Conservation (phyloP, 1,140 invertebrate species). For the Manduca sexta region DNA sequence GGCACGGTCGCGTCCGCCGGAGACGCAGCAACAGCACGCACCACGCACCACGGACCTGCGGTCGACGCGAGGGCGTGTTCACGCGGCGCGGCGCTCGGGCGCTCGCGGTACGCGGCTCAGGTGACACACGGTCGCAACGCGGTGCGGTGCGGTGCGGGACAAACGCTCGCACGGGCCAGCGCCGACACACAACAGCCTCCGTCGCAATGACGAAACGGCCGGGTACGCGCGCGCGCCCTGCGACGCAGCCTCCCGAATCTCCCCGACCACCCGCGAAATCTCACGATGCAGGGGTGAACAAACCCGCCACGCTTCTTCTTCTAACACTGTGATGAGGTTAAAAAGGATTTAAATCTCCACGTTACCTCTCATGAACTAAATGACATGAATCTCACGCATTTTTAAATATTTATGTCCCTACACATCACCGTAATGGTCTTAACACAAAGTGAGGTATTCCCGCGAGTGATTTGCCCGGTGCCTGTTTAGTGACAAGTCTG, state of each 20-base stretch:
- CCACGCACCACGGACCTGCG: conserved; percentile 3
- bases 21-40: conserved; percentile 4
- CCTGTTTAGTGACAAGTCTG: not conserved
- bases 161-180: conserved; percentile 57
- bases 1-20: conserved; percentile 13
- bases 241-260: conserved; percentile 56
- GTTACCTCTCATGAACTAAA: conserved; percentile 56
- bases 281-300: conserved; percentile 61
- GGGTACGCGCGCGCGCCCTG: conserved; percentile 66
- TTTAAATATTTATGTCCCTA: too few species aligned
- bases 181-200: conserved; percentile 67
- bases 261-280: conserved; percentile 43
- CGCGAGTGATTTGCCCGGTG: conserved; percentile 20
- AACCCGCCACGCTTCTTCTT: conserved; percentile 66
- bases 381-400: too few species aligned
- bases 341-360: conserved; percentile 69
- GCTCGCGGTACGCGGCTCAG: conserved; percentile 29
- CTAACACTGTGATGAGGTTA: conserved; percentile 65
- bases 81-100: conserved; percentile 18
- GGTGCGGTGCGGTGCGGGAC: conserved; percentile 35
- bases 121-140: conserved; percentile 30
- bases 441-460: conserved; percentile 20
- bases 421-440: conserved; percentile 37
- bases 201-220: conserved; percentile 69
- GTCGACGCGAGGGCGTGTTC: conserved; percentile 42